phyloP scores from a whole-genome alignment of 2,888 invertebrate genomes.

The Melitaea athalia region DNA sequence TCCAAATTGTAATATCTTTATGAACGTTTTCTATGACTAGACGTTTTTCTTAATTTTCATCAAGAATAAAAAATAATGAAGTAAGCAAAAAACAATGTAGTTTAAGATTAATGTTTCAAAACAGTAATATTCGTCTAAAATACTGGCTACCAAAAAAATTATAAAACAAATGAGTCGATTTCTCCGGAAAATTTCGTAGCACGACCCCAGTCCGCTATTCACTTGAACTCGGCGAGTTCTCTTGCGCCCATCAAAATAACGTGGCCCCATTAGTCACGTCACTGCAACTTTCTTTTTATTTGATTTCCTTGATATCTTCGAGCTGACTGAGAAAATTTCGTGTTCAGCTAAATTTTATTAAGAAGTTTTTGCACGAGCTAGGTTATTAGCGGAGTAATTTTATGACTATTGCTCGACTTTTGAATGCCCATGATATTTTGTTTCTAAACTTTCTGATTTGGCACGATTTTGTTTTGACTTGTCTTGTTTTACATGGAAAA shows the following conservation, averaged over 20 bases:
- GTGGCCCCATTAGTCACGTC: constrained; percentile 56
- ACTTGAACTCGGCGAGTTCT: constrained; percentile 22
- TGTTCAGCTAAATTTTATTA: constrained; percentile 26
- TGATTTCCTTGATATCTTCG: constrained; percentile 43
- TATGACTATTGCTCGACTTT: neutral
- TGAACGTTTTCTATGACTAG: too few relatives aligned
- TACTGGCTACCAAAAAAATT: constrained; percentile 2
- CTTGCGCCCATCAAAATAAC: constrained; percentile 54
- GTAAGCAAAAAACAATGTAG: neutral
- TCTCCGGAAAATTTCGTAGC: constrained; percentile 36
- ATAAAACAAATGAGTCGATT: constrained; percentile 32
- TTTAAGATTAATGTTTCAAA: neutral
- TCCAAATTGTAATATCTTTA: too few relatives aligned
- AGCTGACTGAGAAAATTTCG: constrained; percentile 31
- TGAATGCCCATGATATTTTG: neutral
- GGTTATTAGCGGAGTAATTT: neutral
- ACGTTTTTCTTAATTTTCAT: too few relatives aligned
- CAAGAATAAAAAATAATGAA: too few relatives aligned
- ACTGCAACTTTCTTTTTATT: constrained; percentile 55
- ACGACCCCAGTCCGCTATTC: constrained; percentile 24
- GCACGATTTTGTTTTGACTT: neutral
- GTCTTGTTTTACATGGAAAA: neutral
- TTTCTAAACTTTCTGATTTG: neutral
- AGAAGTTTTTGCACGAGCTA: constrained; percentile 13
- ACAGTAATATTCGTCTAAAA: neutral